Evolutionary conservation across 2,888 invertebrate genomes (phyloP).

Genomic region (Plagodis pulveraria): DNA sequence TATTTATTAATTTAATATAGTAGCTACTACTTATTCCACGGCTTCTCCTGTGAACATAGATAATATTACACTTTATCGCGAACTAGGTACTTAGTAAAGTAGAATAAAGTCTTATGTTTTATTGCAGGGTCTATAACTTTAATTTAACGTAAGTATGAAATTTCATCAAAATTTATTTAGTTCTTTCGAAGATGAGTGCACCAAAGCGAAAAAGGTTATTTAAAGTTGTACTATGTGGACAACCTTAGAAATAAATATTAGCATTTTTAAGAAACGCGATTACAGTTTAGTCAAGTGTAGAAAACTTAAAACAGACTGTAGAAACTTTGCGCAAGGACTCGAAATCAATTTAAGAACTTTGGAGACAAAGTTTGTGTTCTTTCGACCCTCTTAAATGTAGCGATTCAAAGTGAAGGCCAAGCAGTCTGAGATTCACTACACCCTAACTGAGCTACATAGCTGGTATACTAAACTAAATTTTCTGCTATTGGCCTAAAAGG

Average conservation of each 20-base stretch:
- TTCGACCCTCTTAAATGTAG: conserved; percentile 46
- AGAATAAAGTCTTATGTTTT: no score
- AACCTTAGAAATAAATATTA: conserved; percentile 29
- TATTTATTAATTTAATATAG: no score
- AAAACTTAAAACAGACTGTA: conserved; percentile 40
- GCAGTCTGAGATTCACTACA: conserved; percentile 28
- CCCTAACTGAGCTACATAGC: conserved; percentile 32
- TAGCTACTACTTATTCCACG: no score
- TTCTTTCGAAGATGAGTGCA: no score
- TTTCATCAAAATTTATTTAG: no score
- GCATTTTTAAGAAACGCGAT: conserved; percentile 16
- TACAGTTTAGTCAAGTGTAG: conserved; percentile 50
- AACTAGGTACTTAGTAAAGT: no score
- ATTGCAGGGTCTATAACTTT: no score
- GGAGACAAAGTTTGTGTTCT: conserved; percentile 43
- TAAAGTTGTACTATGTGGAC: no score
- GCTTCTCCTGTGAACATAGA: no score
- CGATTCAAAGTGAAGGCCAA: conserved; percentile 41
- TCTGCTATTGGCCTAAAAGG: conserved; percentile 24
- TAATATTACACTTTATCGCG: no score
- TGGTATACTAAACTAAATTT: conserved; percentile 13
- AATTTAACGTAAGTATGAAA: no score
- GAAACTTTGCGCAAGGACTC: conserved; percentile 50
- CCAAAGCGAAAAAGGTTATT: no score
- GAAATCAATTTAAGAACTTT: conserved; percentile 73